phyloP scores from a whole-genome alignment of 2,888 invertebrate species.

The Pachydiplax longipennis region DNA sequence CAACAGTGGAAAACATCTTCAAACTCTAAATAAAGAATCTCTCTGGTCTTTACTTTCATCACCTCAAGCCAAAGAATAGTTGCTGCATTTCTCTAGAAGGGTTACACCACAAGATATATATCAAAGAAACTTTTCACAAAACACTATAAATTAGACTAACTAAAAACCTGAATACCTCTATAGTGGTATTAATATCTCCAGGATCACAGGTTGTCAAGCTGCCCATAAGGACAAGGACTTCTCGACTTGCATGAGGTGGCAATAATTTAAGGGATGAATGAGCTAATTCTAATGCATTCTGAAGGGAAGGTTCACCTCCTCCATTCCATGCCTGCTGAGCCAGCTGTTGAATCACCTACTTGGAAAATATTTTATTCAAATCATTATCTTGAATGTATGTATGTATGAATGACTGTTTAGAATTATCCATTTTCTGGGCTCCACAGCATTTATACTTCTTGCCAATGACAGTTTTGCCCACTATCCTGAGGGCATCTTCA shows the following conservation, averaged over 20 bases:
- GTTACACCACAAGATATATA: not conserved
- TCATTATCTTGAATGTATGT: too few species aligned
- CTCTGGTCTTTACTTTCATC: too few species aligned
- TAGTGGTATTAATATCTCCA: constrained; percentile 85
- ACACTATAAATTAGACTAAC: not conserved
- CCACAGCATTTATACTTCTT: too few species aligned
- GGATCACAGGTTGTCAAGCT: constrained; percentile 98
- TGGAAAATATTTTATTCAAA: not conserved
- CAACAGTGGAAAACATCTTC: too few species aligned
- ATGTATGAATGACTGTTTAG: too few species aligned
- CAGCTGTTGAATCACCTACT: constrained; percentile 54
- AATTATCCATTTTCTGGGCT: too few species aligned
- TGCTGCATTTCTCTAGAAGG: too few species aligned
- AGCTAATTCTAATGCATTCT: constrained; percentile 93
- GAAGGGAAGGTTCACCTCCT: constrained; percentile 93
- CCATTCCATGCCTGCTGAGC: constrained; percentile 72
- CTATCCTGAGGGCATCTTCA: too few species aligned
- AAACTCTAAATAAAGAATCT: too few species aligned
- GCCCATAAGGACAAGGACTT: constrained; percentile 89
- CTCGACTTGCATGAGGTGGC: constrained; percentile 94
- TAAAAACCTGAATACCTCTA: constrained; percentile 66
- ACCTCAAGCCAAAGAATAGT: too few species aligned
- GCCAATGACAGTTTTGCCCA: too few species aligned
- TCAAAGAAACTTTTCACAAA: not conserved
- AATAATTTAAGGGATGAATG: constrained; percentile 82